Conservation (phyloP, 2,888 invertebrate genomes). For the Aspidapion aeneum region DNA sequence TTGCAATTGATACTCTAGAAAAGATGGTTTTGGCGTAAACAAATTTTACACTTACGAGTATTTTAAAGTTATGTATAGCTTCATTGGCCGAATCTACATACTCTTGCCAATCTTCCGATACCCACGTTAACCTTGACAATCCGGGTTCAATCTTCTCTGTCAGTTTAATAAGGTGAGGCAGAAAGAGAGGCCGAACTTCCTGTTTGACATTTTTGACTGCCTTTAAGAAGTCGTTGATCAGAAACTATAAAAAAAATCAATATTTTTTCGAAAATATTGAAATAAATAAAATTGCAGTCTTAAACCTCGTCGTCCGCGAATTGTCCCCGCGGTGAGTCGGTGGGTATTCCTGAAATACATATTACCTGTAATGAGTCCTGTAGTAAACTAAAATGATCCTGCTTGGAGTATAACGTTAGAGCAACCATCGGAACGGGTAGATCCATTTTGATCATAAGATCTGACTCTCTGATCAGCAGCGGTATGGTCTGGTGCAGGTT, state of each 20-base stretch:
- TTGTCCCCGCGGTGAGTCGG: not conserved
- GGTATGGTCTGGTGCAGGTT: constrained; percentile 75
- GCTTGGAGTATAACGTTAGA: constrained; percentile 71
- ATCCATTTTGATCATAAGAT: constrained; percentile 78
- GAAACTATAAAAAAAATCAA: constrained; percentile 54
- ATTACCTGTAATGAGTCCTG: constrained; percentile 74
- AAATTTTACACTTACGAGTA: constrained; percentile 53
- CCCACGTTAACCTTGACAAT: constrained; percentile 79
- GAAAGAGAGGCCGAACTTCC: constrained; percentile 86
- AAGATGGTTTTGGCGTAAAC: too few relatives aligned
- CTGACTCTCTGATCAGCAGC: constrained; percentile 77
- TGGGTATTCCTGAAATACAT: too few relatives aligned
- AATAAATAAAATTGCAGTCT: too few relatives aligned
- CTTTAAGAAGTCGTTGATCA: constrained; percentile 71
- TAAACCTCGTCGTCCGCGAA: too few relatives aligned
- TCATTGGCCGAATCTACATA: constrained; percentile 74
- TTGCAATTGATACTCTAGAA: too few relatives aligned
- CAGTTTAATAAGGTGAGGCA: constrained; percentile 82
- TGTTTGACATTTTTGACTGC: constrained; percentile 74
- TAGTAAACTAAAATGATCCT: constrained; percentile 70
- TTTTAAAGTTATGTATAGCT: constrained; percentile 78
- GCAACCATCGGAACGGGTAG: constrained; percentile 80
- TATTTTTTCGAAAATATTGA: too few relatives aligned
- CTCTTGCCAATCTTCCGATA: constrained; percentile 74
- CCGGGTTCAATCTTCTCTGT: constrained; percentile 82